phyloP scores from a whole-genome alignment of 2,888 invertebrate genomes.

The Anodontia alba region DNA sequence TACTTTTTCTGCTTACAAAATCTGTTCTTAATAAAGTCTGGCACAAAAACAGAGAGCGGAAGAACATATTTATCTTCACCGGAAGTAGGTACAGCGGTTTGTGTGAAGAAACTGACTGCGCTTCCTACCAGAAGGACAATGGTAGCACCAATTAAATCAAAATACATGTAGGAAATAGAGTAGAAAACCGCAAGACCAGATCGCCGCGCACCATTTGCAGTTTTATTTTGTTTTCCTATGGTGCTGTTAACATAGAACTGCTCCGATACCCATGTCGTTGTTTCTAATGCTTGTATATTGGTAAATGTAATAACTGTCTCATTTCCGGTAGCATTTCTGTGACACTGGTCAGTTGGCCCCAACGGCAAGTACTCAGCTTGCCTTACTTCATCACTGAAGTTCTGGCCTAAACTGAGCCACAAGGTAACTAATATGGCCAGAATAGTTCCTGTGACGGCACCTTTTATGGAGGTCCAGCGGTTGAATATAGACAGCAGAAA shows the following conservation, averaged over 20 bases:
- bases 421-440: background rate
- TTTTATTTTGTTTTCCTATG: background rate
- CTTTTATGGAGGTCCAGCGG: slow-evolving; percentile 22
- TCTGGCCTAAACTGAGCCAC: slow-evolving; percentile 27
- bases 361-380: slow-evolving; percentile 25
- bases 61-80: background rate
- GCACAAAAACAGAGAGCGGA: background rate
- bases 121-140: background rate
- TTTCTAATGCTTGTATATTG: background rate
- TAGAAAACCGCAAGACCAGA: background rate
- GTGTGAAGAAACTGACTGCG: background rate
- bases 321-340: background rate
- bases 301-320: background rate
- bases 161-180: slow-evolving; percentile 21
- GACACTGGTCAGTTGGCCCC: slow-evolving; percentile 26
- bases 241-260: background rate
- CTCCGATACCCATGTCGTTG: background rate
- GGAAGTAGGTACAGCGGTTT: background rate
- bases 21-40: background rate
- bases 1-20: background rate
- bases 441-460: background rate
- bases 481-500: slow-evolving; percentile 35
- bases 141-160: background rate
- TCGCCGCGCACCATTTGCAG: background rate
- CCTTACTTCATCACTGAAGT: slow-evolving; percentile 12